Evolutionary conservation across 2,888 invertebrate genomes (phyloP).

Genomic region (Harpagoxenus sublaevis): DNA sequence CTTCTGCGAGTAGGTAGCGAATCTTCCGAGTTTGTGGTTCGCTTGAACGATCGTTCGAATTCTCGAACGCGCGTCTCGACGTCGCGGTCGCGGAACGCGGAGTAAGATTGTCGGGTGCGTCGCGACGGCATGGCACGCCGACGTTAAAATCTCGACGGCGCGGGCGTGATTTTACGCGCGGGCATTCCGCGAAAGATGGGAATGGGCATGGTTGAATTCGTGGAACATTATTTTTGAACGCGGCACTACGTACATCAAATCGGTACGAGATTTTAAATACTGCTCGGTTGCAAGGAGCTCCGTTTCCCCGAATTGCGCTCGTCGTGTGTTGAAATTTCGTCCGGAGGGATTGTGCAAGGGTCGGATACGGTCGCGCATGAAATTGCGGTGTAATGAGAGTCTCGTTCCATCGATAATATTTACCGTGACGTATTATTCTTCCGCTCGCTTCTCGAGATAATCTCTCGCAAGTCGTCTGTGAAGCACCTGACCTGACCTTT

Average conservation of each 20-base stretch:
- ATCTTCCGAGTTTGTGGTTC: too few species aligned
- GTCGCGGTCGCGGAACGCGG: too few species aligned
- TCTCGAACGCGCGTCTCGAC: too few species aligned
- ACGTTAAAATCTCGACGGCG: too few species aligned
- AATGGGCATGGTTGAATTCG: not conserved
- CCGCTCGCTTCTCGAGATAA: constrained; percentile 25
- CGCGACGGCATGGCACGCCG: too few species aligned
- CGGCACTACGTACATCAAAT: not conserved
- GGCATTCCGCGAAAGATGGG: not conserved
- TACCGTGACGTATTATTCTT: not conserved
- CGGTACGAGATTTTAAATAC: not conserved
- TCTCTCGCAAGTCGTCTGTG: not conserved
- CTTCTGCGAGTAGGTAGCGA: not conserved
- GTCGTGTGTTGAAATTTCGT: not conserved
- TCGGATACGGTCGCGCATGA: not conserved
- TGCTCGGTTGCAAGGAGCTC: not conserved
- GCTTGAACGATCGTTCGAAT: too few species aligned
- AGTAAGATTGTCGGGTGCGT: too few species aligned
- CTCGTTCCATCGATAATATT: constrained; percentile 6
- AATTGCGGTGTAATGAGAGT: not conserved
- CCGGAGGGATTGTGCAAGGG: not conserved
- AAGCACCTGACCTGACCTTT: constrained; percentile 45
- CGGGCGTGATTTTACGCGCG: not conserved
- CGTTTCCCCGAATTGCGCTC: not conserved
- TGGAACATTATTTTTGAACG: not conserved